Base-by-base conservation (phyloP, 2,113 vertebrate genomes). In the Mesoclemmys tuberculata region DNA sequence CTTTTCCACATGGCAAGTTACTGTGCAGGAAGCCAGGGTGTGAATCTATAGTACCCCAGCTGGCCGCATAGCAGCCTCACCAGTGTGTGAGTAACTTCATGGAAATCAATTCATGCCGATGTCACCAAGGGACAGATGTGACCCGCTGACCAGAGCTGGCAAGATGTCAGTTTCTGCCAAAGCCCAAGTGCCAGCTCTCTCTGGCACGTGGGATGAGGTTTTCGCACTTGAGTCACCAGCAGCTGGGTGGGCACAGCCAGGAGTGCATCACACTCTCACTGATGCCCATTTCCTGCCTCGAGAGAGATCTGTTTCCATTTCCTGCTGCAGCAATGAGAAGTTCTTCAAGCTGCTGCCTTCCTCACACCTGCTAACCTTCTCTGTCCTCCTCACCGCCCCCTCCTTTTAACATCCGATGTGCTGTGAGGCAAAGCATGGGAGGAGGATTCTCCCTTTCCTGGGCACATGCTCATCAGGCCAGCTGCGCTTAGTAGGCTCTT, bases 401-500 rank as follows among this genome's bases (percentile, higher is more conserved):
- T 84, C 82, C 19, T 81, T 48, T 21, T 41, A 90, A 90, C 87
- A n/a, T 22, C 3, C 1, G 51, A 16, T 0, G 48, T 80, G 58
- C 77, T 46, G 75, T 2, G 77, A 77, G 79, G n/a, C 71, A 38
- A n/a, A 51, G 35, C 14, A 0, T 18, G 13, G 6, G 31, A 81
- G 83, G 80, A n/a, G 61, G 96, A 80, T 88, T 3, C 75, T 64
- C 93, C 91, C 81, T 90, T 78, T 80, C 90, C 93, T 85, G 88
- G 90, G 2, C 46, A 55, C 21, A 44, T 4, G 55, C 64, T 87
- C 3, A 1, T 61, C 68, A 52, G 82, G 90, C 51, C 49, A 88
- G 51, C 93, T 74, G 74, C 27, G 84, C 91, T 71, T 1, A 31
- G 49, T 48, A 13, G 88, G 35, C 94, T 88, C 80, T 81, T 93